Conservation (phyloP, 2,113 vertebrate genomes). For the Boleophthalmus pectinirostris region DNA sequence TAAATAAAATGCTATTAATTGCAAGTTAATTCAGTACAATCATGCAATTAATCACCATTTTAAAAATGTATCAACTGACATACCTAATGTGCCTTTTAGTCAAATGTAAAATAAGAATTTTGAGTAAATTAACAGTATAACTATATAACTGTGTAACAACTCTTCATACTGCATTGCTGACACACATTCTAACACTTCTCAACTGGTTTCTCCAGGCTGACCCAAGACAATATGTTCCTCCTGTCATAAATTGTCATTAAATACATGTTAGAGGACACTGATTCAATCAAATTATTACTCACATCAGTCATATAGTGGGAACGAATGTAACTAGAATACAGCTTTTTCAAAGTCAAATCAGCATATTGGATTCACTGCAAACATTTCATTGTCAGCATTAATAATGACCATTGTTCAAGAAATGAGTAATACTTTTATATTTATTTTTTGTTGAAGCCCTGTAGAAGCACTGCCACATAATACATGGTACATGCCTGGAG, state of each 20-base stretch:
- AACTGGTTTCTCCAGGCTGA: slow-evolving; percentile 5
- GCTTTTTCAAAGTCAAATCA: too few species aligned
- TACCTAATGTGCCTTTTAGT: neutral
- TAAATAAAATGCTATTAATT: too few species aligned
- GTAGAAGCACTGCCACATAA: neutral
- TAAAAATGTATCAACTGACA: too few species aligned
- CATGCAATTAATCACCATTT: too few species aligned
- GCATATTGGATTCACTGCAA: too few species aligned
- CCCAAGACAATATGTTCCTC: slow-evolving; percentile 13
- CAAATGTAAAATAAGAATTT: neutral
- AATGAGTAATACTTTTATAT: too few species aligned
- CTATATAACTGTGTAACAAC: slow-evolving; percentile 16
- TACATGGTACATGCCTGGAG: neutral
- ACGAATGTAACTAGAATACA: neutral
- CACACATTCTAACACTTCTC: slow-evolving; percentile 16
- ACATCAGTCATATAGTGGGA: neutral
- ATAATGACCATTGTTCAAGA: too few species aligned
- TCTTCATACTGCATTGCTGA: slow-evolving; percentile 12
- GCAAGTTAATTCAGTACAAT: too few species aligned
- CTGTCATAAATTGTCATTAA: slow-evolving; percentile 24
- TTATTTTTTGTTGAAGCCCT: neutral
- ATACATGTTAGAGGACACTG: slow-evolving; percentile 22
- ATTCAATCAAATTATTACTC: neutral
- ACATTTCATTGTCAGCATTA: too few species aligned
- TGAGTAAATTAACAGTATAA: neutral